These are phyloP conservation scores for Piprites chloris DNA, from an alignment of 2,113 vertebrate genomes.

Conservation along the genomic window DNA sequence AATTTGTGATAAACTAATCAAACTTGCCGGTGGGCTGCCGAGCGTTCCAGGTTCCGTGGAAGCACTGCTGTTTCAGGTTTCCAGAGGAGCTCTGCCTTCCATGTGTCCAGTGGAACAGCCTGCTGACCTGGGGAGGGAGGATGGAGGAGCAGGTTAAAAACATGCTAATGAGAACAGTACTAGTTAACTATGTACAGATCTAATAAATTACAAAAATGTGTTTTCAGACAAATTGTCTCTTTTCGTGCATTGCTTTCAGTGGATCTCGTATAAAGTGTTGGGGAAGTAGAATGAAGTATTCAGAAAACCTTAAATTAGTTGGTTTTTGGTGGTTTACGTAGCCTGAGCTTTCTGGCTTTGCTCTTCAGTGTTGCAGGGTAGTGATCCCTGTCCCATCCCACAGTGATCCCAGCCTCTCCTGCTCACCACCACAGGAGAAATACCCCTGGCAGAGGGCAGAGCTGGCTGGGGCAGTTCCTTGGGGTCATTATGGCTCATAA, in stretches of 20 bases:
- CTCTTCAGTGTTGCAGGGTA: background rate
- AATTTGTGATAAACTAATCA: constrained; percentile 41
- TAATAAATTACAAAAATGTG: constrained; percentile 21
- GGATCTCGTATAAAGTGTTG: background rate
- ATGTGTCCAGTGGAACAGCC: background rate
- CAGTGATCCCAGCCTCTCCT: background rate
- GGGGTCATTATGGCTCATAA: accelerated
- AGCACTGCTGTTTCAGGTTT: background rate
- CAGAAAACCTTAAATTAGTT: background rate
- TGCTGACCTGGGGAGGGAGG: background rate
- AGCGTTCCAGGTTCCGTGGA: background rate
- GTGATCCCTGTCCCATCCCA: background rate
- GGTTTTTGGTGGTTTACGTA: background rate
- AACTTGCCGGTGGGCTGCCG: background rate
- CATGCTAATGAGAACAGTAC: background rate
- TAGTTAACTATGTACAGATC: background rate
- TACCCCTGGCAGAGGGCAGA: background rate
- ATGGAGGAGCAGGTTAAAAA: background rate
- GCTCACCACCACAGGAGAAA: too few relatives aligned
- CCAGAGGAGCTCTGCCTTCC: background rate
- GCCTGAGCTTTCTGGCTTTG: background rate
- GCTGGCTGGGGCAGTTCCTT: accelerated
- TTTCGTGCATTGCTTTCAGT: background rate
- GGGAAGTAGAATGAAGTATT: background rate
- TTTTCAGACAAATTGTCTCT: background rate